These are phyloP conservation scores for Halocynthia roretzi DNA, from an alignment of 23 tunicate genomes.

Conservation along the genomic window DNA sequence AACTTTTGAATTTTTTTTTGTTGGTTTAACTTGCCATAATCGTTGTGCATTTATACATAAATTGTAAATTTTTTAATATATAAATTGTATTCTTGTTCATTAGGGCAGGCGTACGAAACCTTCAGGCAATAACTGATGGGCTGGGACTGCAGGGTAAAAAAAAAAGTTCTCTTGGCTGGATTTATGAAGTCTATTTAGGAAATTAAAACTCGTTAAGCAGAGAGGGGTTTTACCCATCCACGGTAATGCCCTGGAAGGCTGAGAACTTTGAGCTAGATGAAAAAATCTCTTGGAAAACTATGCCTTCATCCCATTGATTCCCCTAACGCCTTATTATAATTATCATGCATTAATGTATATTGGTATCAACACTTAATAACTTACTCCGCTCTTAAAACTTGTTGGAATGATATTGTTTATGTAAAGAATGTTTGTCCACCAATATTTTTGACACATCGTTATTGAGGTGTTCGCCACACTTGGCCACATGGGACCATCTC, in stretches of 20 bases:
- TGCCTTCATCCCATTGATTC: background rate
- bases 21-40: background rate
- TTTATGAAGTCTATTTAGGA: no score
- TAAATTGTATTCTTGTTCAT: no score
- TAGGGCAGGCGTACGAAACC: no score
- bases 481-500: constrained; percentile 52
- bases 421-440: constrained; percentile 86
- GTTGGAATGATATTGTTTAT: constrained; percentile 76
- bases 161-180: no score
- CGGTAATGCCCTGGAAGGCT: background rate
- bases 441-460: constrained; percentile 38
- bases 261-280: background rate
- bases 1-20: background rate
- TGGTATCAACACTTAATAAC: background rate
- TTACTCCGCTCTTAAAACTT: background rate
- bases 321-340: background rate
- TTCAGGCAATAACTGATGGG: no score
- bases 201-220: no score
- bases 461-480: constrained; percentile 2
- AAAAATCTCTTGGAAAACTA: background rate
- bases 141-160: no score
- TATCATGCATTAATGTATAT: background rate
- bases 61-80: no score
- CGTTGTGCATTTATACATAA: background rate
- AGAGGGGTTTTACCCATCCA: no score